A percentile compares a stretch with the other conserved stretches of the same genome.
These are phyloP conservation scores for Cyrtorhinus lividipennis DNA, from an alignment of 1,140 invertebrate genomes.

Conservation along the genomic window DNA sequence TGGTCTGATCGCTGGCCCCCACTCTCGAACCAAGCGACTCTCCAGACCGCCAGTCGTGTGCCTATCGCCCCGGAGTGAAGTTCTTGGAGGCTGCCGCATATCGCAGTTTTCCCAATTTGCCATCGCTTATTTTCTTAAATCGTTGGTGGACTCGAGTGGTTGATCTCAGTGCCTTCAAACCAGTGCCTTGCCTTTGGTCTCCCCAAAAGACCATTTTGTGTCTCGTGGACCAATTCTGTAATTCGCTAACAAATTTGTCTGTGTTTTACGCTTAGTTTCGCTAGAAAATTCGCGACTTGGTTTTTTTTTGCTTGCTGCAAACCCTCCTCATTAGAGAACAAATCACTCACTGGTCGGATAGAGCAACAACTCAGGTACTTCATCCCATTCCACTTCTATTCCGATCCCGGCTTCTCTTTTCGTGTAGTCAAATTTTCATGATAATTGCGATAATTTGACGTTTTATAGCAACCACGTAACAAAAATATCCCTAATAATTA, in stretches of 20 bases:
- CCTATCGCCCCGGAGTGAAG: slow-evolving; percentile 1
- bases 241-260: too few relatives aligned
- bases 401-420: too few relatives aligned
- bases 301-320: too few relatives aligned
- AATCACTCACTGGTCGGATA: background rate
- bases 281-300: too few relatives aligned
- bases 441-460: too few relatives aligned
- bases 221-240: background rate
- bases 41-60: slow-evolving; percentile 3
- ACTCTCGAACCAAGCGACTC: background rate
- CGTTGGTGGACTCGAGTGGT: background rate
- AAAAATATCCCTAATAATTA: too few relatives aligned
- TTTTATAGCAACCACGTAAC: too few relatives aligned
- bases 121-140: background rate
- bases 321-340: background rate
- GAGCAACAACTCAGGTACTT: background rate
- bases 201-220: background rate
- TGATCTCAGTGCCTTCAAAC: background rate
- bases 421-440: too few relatives aligned
- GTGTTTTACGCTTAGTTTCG: too few relatives aligned
- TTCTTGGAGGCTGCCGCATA: background rate
- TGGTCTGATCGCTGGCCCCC: too few relatives aligned
- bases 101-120: slow-evolving; percentile 1
- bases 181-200: background rate
- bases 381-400: background rate